phyloP scores from a whole-genome alignment of 2,888 invertebrate genomes.

The Acronicta aceris region DNA sequence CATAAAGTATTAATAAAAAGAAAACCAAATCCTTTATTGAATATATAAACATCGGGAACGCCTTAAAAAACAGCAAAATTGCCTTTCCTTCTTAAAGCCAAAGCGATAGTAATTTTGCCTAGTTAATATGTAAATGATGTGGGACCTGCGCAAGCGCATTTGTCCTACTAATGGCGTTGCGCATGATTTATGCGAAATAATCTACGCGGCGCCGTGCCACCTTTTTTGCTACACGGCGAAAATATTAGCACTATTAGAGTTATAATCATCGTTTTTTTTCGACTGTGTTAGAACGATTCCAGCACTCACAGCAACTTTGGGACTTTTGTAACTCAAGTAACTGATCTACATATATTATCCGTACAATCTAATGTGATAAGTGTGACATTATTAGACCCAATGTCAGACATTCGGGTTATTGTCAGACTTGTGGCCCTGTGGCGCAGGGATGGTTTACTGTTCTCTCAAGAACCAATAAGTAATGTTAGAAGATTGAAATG shows the following conservation, averaged over 20 bases:
- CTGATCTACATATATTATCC: neutral
- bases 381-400: neutral
- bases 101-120: constrained; percentile 53
- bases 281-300: neutral
- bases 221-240: constrained; percentile 47
- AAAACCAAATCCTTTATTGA: constrained; percentile 23
- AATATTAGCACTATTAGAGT: constrained; percentile 50
- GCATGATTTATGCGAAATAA: constrained; percentile 66
- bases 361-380: fast-evolving
- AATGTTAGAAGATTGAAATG: neutral
- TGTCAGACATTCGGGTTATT: neutral
- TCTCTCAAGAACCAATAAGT: too few species aligned
- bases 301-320: too few species aligned
- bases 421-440: neutral
- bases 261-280: constrained; percentile 40
- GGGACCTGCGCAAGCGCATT: constrained; percentile 60
- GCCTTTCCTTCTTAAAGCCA: constrained; percentile 27
- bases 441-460: too few species aligned
- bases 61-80: constrained; percentile 41
- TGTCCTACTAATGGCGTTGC: constrained; percentile 65
- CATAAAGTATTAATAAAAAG: constrained; percentile 8
- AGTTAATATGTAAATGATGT: constrained; percentile 64
- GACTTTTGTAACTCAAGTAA: too few species aligned
- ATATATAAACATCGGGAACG: constrained; percentile 20
- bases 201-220: constrained; percentile 54